Conservation (phyloP, 2,888 invertebrate species). For the Tenthredo livida region DNA sequence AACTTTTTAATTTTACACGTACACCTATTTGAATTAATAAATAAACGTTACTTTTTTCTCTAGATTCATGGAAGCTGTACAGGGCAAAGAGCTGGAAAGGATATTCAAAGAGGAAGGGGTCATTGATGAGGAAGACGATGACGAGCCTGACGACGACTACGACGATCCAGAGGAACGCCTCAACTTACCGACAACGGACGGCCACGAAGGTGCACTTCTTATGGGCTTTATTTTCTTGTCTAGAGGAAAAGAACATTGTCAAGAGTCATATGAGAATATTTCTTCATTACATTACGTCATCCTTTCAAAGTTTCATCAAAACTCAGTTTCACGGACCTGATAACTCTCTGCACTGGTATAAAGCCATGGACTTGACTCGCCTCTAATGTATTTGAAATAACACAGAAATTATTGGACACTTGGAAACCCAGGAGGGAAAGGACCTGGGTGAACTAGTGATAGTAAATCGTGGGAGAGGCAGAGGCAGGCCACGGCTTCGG, state of each 20-base stretch:
- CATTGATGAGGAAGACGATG: constrained; percentile 82
- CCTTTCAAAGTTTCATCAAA: neutral
- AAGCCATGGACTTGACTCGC: neutral
- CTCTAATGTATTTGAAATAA: neutral
- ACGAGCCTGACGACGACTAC: constrained; percentile 71
- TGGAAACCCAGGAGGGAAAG: constrained; percentile 82
- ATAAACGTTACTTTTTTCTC: neutral
- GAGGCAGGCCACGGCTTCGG: constrained; percentile 80
- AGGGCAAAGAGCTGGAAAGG: constrained; percentile 88
- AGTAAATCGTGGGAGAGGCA: constrained; percentile 80
- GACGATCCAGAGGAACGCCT: constrained; percentile 70
- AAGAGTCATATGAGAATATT: neutral
- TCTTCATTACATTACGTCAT: neutral
- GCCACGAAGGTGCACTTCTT: constrained; percentile 69
- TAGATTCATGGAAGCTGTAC: constrained; percentile 77
- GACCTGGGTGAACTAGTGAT: constrained; percentile 83
- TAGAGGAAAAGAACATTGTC: neutral
- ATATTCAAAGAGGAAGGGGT: constrained; percentile 87
- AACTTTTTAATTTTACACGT: neutral
- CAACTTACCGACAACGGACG: constrained; percentile 66
- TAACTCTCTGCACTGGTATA: neutral
- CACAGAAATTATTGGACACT: constrained; percentile 83
- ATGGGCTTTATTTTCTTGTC: neutral
- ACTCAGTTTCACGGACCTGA: neutral
- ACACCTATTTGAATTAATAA: neutral